Evolutionary conservation across 2,888 invertebrate species (phyloP), one percentile per base, ranked within the genome.

Genomic region (Bembecia ichneumoniformis): DNA sequence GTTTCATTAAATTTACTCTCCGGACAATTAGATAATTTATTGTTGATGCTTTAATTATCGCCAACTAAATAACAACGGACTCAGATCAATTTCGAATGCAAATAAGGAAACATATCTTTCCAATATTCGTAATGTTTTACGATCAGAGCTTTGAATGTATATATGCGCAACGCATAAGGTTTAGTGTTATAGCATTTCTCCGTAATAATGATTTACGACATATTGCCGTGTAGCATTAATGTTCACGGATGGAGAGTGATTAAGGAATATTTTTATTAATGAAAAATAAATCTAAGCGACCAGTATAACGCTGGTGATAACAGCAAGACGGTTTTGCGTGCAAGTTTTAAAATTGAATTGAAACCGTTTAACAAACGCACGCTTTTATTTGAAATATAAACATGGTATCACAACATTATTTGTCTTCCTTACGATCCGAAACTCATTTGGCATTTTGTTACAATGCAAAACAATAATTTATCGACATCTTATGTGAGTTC

Each of bases 31-130:
- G 57, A 53, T 68, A 72, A 77, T 77, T 78, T 77, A 64, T 64
- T 64, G 62, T 62, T 63, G 71, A 72, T 70, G 70, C 68, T 77
- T 71, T 76, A 76, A 77, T 77, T 74, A 77, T 65, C 56, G 56
- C 43, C 55, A 51, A 58, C 59, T 58, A 64, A 71, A 71, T 66
- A 66, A 28, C 65, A 64, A 59, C 51, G 60, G 60, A 63, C 55
- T 54, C 60, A 65, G 67, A 70, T 56, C 59, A 64, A 67, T 66
- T 62, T 55, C 52, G 65, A 65, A 65, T 66, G 62, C 63, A 67
- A 68, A 70, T 67, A 64, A 64, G 69, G 62, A 70, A 67, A 66
- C 54, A 49, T 54, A 57, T 55, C 46, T 55, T 51, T 49, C 44
- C 51, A 56, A 55, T 63, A 52, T 40, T 40, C 14, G 40, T 40